Evolutionary conservation across 2,113 vertebrate species (phyloP), one percentile per base, ranked within the genome.

Genomic region (Nansenia antarctica): DNA sequence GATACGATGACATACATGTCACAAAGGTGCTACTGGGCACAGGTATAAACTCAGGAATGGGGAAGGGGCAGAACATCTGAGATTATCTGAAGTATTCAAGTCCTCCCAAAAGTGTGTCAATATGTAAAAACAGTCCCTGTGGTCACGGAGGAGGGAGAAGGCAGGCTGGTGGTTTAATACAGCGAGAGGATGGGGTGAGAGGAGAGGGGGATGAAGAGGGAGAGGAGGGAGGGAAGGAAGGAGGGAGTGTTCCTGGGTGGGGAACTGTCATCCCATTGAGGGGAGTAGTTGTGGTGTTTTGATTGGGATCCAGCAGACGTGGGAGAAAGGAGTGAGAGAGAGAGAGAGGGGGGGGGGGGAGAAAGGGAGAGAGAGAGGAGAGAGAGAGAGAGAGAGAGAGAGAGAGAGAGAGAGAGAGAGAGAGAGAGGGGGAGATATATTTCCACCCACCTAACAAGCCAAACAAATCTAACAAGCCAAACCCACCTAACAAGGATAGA

Each of bases 361-460:
- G 63, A 69, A 76, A 77, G 80, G 73, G 72, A 74, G 78, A 69
- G 69, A 78, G 79, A 66, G 80, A 79, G 78, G n/a, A 45, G 64
- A 53, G 69, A 67, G 39, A 24, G 45, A 49, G 79, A 80, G 81
- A 61, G 63, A 69, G 77, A 77, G 80, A 75, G 72, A 74, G 78
- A 69, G 69, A 78, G 79, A 66, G 80, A 79, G 78, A 71, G 76
- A 64, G 75, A 60, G 79, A 75, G 82, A 71, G 74, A 80, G 73
- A 72, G 74, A 76, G 78, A 80, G 88, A 73, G 87, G 83, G 86
- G 68, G 77, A 62, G 80, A 85, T 76, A 83, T 80, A 92, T 91
- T 92, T 90, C 89, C 90, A 90, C 91, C 91, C 90, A 91, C 91
- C 89, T 87, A 87, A 85, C 79, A 79, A 74, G 79, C 35, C 35